Conservation (phyloP, 2,888 invertebrate genomes). For the Psylliodes chrysocephalus region DNA sequence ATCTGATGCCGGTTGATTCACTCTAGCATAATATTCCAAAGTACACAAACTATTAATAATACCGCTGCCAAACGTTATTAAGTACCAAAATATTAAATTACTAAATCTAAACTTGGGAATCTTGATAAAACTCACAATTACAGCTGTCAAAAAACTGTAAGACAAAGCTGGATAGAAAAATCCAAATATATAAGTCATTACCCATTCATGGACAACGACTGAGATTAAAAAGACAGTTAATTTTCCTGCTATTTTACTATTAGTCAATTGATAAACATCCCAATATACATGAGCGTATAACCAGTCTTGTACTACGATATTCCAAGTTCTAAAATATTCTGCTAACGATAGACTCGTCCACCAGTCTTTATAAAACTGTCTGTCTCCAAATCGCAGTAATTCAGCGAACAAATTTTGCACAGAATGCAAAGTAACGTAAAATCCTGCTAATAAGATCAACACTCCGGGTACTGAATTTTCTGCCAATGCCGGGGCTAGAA, state of each 20-base stretch:
- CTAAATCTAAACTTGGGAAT: conserved; percentile 64
- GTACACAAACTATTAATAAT: conserved; percentile 80
- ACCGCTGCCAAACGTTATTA: conserved; percentile 82
- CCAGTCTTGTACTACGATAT: conserved; percentile 95
- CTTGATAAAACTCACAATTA: conserved; percentile 68
- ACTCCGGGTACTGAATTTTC: conserved; percentile 80
- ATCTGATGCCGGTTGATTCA: conserved; percentile 71
- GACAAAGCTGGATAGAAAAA: conserved; percentile 91
- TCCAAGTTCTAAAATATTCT: conserved; percentile 93
- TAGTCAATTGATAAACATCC: conserved; percentile 68
- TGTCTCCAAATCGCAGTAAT: conserved; percentile 85
- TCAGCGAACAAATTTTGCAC: conserved; percentile 95
- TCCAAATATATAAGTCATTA: conserved; percentile 80
- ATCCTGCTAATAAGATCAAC: conserved; percentile 66
- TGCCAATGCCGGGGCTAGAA: conserved; percentile 72
- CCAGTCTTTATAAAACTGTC: conserved; percentile 92
- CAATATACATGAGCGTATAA: conserved; percentile 89
- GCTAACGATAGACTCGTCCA: conserved; percentile 90
- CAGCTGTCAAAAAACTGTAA: conserved; percentile 79
- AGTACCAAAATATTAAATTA: conserved; percentile 88
- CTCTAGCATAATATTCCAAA: conserved; percentile 87
- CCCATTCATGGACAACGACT: conserved; percentile 88
- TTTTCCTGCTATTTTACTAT: conserved; percentile 68
- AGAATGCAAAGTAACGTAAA: conserved; percentile 89
- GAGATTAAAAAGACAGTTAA: conserved; percentile 81